Conservation (phyloP, 1,140 invertebrate species). For the Drosophila funebris region DNA sequence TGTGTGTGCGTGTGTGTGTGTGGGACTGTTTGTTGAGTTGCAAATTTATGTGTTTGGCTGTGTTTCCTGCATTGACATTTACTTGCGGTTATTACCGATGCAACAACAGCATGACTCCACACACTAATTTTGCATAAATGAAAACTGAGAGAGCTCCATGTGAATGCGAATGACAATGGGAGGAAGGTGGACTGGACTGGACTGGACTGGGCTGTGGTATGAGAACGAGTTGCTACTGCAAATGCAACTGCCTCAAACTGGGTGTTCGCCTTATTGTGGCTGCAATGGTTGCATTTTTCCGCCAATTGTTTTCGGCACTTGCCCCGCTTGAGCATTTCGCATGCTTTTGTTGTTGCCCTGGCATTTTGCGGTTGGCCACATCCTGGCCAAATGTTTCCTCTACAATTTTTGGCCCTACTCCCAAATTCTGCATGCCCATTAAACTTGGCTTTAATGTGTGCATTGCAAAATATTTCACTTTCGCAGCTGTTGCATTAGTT, state of each 20-base stretch:
- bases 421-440: constrained; percentile 15
- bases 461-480: neutral
- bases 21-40: constrained; percentile 10
- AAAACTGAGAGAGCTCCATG: constrained; percentile 38
- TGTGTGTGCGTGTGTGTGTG: constrained; percentile 9
- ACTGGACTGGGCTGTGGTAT: too few species aligned
- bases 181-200: too few species aligned
- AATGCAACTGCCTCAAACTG: neutral
- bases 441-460: constrained; percentile 11
- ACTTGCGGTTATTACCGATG: constrained; percentile 74
- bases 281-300: constrained; percentile 47
- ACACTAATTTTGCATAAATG: constrained; percentile 63
- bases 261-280: neutral
- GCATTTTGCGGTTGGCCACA: constrained; percentile 34
- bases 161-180: constrained; percentile 1
- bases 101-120: constrained; percentile 7
- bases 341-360: constrained; percentile 47
- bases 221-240: neutral
- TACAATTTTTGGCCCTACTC: neutral
- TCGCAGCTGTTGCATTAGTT: constrained; percentile 35
- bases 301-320: constrained; percentile 57
- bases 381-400: constrained; percentile 18
- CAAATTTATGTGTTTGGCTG: constrained; percentile 64
- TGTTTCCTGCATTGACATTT: constrained; percentile 77
- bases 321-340: constrained; percentile 26